Evolutionary conservation across 2,888 invertebrate genomes (phyloP).

Genomic region (Agonopterix subpropinquella): DNA sequence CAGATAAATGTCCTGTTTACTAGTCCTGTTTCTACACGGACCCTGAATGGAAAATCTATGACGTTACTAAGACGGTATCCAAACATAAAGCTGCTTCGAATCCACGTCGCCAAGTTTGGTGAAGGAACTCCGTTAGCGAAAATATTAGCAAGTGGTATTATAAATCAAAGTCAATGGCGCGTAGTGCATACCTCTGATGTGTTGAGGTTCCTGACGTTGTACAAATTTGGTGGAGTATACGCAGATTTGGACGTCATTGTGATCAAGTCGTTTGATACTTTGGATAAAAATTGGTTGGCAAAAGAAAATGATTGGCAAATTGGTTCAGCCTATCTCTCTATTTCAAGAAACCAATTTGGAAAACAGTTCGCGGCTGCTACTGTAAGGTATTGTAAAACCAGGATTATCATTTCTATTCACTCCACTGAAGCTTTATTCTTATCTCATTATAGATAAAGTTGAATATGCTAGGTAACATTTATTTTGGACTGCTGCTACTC

Average conservation of each 20-base stretch:
- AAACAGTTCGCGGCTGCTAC: no score
- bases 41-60: neutral
- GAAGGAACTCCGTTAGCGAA: conserved; percentile 72
- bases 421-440: no score
- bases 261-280: neutral
- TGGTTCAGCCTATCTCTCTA: no score
- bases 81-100: conserved; percentile 67
- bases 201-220: conserved; percentile 77
- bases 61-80: conserved; percentile 43
- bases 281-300: neutral
- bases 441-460: no score
- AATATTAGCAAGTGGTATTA: no score
- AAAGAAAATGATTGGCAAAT: neutral
- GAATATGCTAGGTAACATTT: no score
- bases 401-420: no score
- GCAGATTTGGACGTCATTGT: conserved; percentile 2
- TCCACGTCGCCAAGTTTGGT: conserved; percentile 68
- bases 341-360: no score
- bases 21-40: neutral
- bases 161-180: conserved; percentile 58
- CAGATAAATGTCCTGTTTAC: conserved; percentile 53
- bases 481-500: no score
- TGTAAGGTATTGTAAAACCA: no score
- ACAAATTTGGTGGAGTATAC: conserved; percentile 77
- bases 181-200: conserved; percentile 78